Base-by-base conservation (phyloP, 2,797 vertebrate species). In the Podarcis lilfordi region DNA sequence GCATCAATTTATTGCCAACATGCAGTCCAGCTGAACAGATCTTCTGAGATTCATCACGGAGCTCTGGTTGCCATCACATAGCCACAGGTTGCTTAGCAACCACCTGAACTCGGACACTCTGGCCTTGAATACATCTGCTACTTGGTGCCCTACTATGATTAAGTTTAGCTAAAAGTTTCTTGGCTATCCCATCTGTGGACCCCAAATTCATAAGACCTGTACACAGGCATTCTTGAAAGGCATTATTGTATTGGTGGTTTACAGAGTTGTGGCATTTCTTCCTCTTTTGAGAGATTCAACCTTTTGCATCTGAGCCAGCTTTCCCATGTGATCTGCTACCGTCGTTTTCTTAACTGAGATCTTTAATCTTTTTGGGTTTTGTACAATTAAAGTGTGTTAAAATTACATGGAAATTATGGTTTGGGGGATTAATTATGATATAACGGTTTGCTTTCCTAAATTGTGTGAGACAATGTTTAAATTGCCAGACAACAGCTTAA, bases 1-100 rank as follows among this genome's bases (percentile, higher is more conserved):
- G 40, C 21, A 68, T 29, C 43, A 50, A 29, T 25, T 43, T 27
- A 3, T 69, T 32, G 29, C 11, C 21, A 78, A 23, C 43, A 82
- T 66, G 27, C 32, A 59, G 32, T 37, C 45, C 45, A 61, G 9
- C 40, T 40, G 23, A 84, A 85, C 8, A 66, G 59, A 37, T 64
- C 69, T 76, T 81, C 77, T 40, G 71, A 61, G 68, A 80, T 50
- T 68, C 25, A 8, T 55, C 35, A 17, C 82, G 32, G 25, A 32
- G 55, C 32, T 17, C 71, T 45, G n/a, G 69, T 81, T 81, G 27
- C 35, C 43, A 76, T 32, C 19, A 27, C 37, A 72, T 8, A 74
- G 5, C 1, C 61, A 29, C 3, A 37, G 29, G 82, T 88, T 77
- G 71, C 86, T 64, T 69, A 85, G 89, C 89, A 85, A 90, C 86